A percentile compares a stretch with the other conserved stretches of the same genome.
phyloP scores from a whole-genome alignment of 1,140 invertebrate species.

The Drosophila arizonae region DNA sequence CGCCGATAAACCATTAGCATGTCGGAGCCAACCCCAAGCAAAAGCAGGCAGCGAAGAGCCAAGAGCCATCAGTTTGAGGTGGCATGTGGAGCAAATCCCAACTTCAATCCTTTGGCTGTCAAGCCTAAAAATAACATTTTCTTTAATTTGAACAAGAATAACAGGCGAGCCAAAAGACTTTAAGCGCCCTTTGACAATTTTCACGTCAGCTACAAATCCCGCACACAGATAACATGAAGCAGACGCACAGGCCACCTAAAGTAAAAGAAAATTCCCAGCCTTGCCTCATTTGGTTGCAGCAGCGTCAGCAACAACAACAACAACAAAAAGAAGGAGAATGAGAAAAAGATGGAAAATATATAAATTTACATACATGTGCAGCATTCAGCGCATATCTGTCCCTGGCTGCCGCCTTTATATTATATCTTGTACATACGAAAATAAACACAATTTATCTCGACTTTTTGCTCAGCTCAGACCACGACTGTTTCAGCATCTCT shows the following conservation, averaged over 20 bases:
- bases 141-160: slow-evolving; percentile 60
- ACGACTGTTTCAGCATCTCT: slow-evolving; percentile 17
- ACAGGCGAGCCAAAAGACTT: slow-evolving; percentile 55
- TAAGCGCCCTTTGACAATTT: slow-evolving; percentile 80
- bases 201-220: slow-evolving; percentile 75
- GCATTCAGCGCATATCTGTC: slow-evolving; percentile 53
- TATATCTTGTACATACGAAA: slow-evolving; percentile 65
- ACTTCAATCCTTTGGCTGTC: slow-evolving; percentile 70
- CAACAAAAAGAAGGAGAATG: slow-evolving; percentile 4
- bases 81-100: slow-evolving; percentile 32
- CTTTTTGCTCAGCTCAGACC: slow-evolving; percentile 47
- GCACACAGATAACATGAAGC: slow-evolving; percentile 45
- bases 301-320: background rate
- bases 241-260: slow-evolving; percentile 46
- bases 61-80: slow-evolving; percentile 21
- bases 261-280: slow-evolving; percentile 52
- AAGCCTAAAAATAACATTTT: slow-evolving; percentile 77
- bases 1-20: slow-evolving; percentile 42
- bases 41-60: background rate
- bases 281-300: slow-evolving; percentile 39
- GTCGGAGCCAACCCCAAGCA: slow-evolving; percentile 34
- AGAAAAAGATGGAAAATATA: slow-evolving; percentile 39
- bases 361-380: slow-evolving; percentile 64
- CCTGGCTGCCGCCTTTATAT: slow-evolving; percentile 55
- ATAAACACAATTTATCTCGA: slow-evolving; percentile 72